Evolutionary conservation across 2,113 vertebrate species (phyloP).

Genomic region (Neomonachus schauinslandi): DNA sequence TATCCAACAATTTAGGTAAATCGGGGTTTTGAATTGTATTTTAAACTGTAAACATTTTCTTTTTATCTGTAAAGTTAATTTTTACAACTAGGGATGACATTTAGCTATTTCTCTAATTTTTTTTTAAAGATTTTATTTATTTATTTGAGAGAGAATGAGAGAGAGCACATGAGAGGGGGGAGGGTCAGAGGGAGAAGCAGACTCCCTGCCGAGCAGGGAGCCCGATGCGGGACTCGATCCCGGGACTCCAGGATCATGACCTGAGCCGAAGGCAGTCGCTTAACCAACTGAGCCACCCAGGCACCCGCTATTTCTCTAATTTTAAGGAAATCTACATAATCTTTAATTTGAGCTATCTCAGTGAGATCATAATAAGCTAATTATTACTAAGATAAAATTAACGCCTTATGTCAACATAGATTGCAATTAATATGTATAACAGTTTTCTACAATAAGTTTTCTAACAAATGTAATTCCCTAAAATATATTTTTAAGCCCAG

Average conservation of each 20-base stretch:
- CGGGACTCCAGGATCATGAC: no score
- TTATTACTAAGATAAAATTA: not conserved
- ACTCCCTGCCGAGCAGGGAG: no score
- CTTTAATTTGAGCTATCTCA: not conserved
- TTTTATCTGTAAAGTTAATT: conserved; percentile 35
- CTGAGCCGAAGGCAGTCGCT: no score
- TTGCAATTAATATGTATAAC: not conserved
- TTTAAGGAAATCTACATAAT: not conserved
- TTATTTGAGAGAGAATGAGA: no score
- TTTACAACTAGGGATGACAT: not conserved
- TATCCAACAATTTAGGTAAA: not conserved
- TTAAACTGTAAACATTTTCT: not conserved
- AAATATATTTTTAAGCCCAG: not conserved
- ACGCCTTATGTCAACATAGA: not conserved
- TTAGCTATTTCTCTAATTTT: not conserved
- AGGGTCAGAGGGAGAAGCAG: no score
- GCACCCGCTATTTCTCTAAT: not conserved
- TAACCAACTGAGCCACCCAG: no score
- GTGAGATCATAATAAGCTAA: not conserved
- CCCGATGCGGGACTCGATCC: no score
- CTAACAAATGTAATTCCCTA: not conserved
- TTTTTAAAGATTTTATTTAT: no score
- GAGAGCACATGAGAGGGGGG: no score
- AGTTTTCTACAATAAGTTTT: not conserved
- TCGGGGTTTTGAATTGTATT: not conserved